These are phyloP conservation scores for Saturnia pavonia DNA, from an alignment of 2,888 invertebrate genomes.

Conservation along the genomic window DNA sequence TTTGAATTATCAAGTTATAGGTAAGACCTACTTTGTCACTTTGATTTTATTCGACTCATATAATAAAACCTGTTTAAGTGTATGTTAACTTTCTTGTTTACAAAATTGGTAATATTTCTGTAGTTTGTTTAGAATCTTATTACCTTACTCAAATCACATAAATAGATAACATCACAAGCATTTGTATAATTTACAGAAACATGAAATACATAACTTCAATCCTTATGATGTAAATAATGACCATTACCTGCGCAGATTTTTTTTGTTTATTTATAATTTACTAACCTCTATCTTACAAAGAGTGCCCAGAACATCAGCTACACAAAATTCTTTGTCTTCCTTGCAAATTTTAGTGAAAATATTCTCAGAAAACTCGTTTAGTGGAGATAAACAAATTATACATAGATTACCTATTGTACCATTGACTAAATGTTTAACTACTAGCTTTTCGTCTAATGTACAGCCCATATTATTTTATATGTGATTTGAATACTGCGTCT, in stretches of 20 bases:
- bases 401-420: conserved; percentile 62
- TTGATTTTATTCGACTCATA: too few relatives aligned
- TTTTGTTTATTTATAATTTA: conserved; percentile 14
- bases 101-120: too few relatives aligned
- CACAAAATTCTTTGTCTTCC: conserved; percentile 58
- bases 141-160: too few relatives aligned
- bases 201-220: not conserved
- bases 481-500: conserved; percentile 22
- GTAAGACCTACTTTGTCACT: too few relatives aligned
- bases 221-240: not conserved
- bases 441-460: conserved; percentile 49
- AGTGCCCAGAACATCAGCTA: conserved; percentile 59
- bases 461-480: conserved; percentile 45
- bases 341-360: conserved; percentile 64
- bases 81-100: too few relatives aligned
- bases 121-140: too few relatives aligned
- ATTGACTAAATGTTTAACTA: conserved; percentile 63
- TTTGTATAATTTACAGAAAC: too few relatives aligned
- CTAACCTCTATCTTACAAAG: conserved; percentile 55
- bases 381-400: conserved; percentile 58
- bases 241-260: not conserved
- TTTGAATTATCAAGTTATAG: too few relatives aligned
- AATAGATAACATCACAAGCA: too few relatives aligned
- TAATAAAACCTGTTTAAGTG: too few relatives aligned
- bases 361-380: conserved; percentile 54